These are phyloP conservation scores for Macrotrachela quadricornifera DNA, from an alignment of 1,140 invertebrate species.

Conservation along the genomic window DNA sequence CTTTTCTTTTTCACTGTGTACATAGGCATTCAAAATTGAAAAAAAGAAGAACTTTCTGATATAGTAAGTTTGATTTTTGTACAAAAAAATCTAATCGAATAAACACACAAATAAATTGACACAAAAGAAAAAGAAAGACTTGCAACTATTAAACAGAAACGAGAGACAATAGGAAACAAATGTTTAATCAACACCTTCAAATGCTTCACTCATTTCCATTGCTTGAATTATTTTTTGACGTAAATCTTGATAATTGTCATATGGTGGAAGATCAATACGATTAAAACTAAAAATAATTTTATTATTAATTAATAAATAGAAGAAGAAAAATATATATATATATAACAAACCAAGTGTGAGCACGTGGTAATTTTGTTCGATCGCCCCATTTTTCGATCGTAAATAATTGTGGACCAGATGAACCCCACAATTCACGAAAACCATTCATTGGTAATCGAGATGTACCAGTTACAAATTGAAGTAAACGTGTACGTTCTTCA, in stretches of 20 bases:
- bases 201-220: slow-evolving; percentile 98
- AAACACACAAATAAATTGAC: too few species aligned
- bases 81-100: too few species aligned
- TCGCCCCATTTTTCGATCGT: slow-evolving; percentile 95
- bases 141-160: too few species aligned
- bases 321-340: too few species aligned
- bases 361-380: slow-evolving; percentile 71
- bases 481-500: slow-evolving; percentile 74
- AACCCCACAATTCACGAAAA: slow-evolving; percentile 89
- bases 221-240: slow-evolving; percentile 87
- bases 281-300: slow-evolving; percentile 43
- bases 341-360: slow-evolving; percentile 61
- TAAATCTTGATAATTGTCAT: slow-evolving; percentile 82
- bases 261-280: slow-evolving; percentile 74
- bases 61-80: too few species aligned
- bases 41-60: too few species aligned
- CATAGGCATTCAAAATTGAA: too few species aligned
- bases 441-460: slow-evolving; percentile 97
- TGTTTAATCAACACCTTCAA: slow-evolving; percentile 33
- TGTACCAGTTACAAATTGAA: slow-evolving; percentile 95
- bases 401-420: slow-evolving; percentile 88
- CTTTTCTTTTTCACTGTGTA: too few species aligned
- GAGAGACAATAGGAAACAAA: too few species aligned
- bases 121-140: too few species aligned
- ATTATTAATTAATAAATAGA: too few species aligned